Conservation (phyloP, 1,140 invertebrate genomes). For the Apis laboriosa region DNA sequence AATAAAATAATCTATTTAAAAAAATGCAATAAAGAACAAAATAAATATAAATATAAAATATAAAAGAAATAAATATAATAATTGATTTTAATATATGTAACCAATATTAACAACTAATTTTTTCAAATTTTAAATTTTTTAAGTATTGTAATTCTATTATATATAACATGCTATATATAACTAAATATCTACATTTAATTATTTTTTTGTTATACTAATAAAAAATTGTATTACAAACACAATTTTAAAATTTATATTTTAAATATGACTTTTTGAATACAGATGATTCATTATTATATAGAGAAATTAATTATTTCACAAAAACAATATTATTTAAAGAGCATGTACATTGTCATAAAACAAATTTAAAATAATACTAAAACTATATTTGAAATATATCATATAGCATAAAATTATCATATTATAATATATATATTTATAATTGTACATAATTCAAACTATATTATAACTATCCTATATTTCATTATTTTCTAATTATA, state of each 20-base stretch:
- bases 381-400: not conserved
- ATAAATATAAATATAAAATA: constrained; percentile 1
- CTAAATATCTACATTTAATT: not conserved
- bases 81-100: not conserved
- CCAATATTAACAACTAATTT: not conserved
- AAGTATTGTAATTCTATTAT: not conserved
- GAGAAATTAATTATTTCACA: not conserved
- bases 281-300: not conserved
- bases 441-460: not conserved
- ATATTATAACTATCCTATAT: not conserved
- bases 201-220: not conserved
- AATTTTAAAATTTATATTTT: not conserved
- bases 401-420: constrained; percentile 8
- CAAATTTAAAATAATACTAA: constrained; percentile 11
- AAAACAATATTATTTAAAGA: constrained; percentile 11
- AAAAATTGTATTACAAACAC: not conserved
- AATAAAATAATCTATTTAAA: not conserved
- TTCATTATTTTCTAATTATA: not conserved
- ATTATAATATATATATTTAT: constrained; percentile 3
- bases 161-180: not conserved
- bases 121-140: not conserved
- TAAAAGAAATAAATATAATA: not conserved
- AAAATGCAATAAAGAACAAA: not conserved
- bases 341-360: constrained; percentile 8
- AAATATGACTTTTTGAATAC: not conserved